These are phyloP conservation scores for Pammene aurita DNA, from an alignment of 2,888 invertebrate species.

Conservation along the genomic window DNA sequence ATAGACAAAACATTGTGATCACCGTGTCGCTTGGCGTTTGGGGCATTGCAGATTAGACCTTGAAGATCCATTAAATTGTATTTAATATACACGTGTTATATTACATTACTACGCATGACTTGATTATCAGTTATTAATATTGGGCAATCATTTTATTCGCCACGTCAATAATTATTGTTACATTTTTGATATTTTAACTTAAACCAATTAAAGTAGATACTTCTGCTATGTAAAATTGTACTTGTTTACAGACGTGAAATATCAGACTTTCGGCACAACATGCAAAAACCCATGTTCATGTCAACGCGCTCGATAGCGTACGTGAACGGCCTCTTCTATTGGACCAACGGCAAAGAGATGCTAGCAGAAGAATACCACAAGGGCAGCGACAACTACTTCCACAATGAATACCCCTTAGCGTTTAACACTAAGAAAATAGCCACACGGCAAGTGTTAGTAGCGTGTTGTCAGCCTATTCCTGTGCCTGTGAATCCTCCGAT, in stretches of 20 bases:
- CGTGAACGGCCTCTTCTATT: slow-evolving; percentile 91
- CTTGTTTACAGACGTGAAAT: slow-evolving; percentile 84
- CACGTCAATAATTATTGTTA: no score
- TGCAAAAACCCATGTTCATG: slow-evolving; percentile 88
- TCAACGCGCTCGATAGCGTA: slow-evolving; percentile 89
- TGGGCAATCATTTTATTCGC: no score
- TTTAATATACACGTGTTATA: no score
- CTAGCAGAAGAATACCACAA: slow-evolving; percentile 90
- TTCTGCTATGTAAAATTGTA: no score
- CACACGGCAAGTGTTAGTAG: slow-evolving; percentile 75
- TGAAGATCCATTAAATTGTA: no score
- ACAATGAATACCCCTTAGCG: slow-evolving; percentile 87
- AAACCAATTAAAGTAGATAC: no score
- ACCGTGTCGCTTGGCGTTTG: no score
- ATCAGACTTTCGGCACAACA: slow-evolving; percentile 88
- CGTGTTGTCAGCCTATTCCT: slow-evolving; percentile 90
- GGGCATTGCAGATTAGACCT: no score
- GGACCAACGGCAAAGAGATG: slow-evolving; percentile 91
- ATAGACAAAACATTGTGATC: no score
- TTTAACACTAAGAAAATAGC: slow-evolving; percentile 69
- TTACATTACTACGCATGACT: no score
- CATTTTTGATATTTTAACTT: no score
- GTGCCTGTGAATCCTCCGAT: slow-evolving; percentile 91
- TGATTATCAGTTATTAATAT: no score
- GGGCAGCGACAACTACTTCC: slow-evolving; percentile 87